Evolutionary conservation across 2,113 vertebrate species (phyloP), one percentile per base, ranked within the genome.

Genomic region (Chaetodon trifascialis): DNA sequence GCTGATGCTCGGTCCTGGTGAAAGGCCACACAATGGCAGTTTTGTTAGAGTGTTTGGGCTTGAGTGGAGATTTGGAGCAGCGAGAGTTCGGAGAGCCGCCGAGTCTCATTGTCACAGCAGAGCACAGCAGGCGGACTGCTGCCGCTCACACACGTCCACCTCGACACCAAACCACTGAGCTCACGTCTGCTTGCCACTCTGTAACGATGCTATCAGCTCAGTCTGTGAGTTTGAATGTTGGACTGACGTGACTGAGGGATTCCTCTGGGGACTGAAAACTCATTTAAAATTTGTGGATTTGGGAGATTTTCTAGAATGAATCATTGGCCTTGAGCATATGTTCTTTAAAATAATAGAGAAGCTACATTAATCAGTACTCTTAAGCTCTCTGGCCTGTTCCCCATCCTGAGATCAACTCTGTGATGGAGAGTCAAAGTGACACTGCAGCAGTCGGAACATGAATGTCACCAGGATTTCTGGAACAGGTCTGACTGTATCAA

Each of bases 1-100:
- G 34, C 91, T 49, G 93, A 94, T 93, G 93, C 82, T 90, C 82
- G 7, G 69, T 59, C 87, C 67, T 84, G 72, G 38, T 75, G 86
- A 91, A 86, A 93, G 80, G 74, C 68, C 64, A 91, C 87, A 95
- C 94, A 95, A 94, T 94, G 64, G 90, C 79, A 76, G 36, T 85
- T 92, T 80, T 90, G 83, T 86, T 88, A 85, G 79, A 47, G 70
- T 90, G 89, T 94, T 91, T 93, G 87, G 66, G 72, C 77, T 73
- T 16, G 30, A 79, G 84, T 66, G 56, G 70, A 84, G 88, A 80
- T 88, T 89, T 79, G 69, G 68, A 79, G 84, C 17, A 47, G 21
- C n/a, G 40, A 21, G 82, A 79, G 38, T 65, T 55, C 56, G 79
- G 59, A 72, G 44, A 87, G 79, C 16, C 59, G 3, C 55, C 0